These are phyloP conservation scores for Zonitis immaculata DNA, from an alignment of 2,888 invertebrate genomes.

Conservation along the genomic window DNA sequence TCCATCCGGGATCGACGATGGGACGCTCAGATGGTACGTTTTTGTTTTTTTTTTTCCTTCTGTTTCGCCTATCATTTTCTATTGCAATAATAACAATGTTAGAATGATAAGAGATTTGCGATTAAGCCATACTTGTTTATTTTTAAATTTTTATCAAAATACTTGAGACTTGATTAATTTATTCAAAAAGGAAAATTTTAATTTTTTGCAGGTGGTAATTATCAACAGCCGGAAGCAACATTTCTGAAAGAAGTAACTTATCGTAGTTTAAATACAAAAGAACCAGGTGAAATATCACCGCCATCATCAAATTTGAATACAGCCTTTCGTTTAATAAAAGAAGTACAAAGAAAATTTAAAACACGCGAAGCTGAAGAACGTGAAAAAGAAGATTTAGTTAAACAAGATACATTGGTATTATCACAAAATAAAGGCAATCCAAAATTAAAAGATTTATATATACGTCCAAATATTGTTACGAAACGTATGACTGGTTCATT, in stretches of 20 bases:
- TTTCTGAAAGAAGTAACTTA: constrained; percentile 99
- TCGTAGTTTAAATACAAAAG: constrained; percentile 95
- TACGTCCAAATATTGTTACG: constrained; percentile 97
- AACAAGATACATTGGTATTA: constrained; percentile 92
- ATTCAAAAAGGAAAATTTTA: too few relatives aligned
- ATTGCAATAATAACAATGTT: too few relatives aligned
- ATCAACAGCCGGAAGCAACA: constrained; percentile 92
- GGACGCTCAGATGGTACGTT: constrained; percentile 73
- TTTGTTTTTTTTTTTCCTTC: too few relatives aligned
- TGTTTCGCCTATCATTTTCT: too few relatives aligned
- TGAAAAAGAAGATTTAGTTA: constrained; percentile 97
- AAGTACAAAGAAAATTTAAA: constrained; percentile 94
- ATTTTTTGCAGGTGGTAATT: constrained; percentile 64
- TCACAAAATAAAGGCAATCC: constrained; percentile 97
- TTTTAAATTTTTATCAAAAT: too few relatives aligned
- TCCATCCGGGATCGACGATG: constrained; percentile 96
- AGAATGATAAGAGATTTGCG: too few relatives aligned
- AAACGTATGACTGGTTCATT: constrained; percentile 90
- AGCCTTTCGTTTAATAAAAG: constrained; percentile 96
- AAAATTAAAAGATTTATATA: constrained; percentile 94
- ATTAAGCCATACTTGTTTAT: too few relatives aligned
- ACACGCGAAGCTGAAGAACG: constrained; percentile 97
- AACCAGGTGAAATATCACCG: constrained; percentile 90
- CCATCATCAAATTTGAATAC: constrained; percentile 95
- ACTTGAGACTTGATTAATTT: too few relatives aligned